These are phyloP conservation scores for Isichthys henryi DNA, from an alignment of 2,113 vertebrate genomes.

Conservation along the genomic window DNA sequence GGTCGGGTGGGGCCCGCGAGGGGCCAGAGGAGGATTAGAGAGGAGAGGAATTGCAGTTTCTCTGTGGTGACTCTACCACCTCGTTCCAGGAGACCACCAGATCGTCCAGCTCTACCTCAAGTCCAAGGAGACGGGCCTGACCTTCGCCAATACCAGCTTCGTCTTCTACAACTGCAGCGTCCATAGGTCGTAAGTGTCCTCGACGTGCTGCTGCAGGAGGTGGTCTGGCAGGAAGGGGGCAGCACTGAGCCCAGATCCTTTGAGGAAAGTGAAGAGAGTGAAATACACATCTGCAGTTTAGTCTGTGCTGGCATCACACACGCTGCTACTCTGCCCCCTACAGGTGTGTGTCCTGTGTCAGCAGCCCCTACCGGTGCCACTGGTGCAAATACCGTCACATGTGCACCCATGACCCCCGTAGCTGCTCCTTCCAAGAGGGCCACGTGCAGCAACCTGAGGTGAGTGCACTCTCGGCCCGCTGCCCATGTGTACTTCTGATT, in stretches of 20 bases:
- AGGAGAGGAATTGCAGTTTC: not conserved
- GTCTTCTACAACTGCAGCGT: conserved; percentile 99
- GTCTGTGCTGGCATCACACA: not conserved
- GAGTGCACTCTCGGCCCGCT: conserved; percentile 45
- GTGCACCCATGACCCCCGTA: conserved; percentile 89
- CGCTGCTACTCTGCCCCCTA: not conserved
- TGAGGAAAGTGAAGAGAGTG: not conserved
- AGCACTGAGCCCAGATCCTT: not conserved
- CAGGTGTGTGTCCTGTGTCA: conserved; percentile 91
- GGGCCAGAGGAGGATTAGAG: not conserved
- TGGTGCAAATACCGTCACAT: conserved; percentile 98
- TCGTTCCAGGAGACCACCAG: conserved; percentile 81
- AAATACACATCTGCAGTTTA: not conserved
- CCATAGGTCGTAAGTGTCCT: conserved; percentile 88
- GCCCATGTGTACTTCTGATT: not conserved
- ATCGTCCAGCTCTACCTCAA: conserved; percentile 94
- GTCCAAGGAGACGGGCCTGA: conserved; percentile 94
- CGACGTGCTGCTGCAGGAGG: not conserved
- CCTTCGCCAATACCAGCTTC: conserved; percentile 93
- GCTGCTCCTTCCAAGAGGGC: conserved; percentile 94
- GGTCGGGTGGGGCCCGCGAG: not conserved
- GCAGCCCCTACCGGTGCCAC: conserved; percentile 90
- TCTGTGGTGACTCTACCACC: not conserved
- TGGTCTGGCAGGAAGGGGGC: not conserved
- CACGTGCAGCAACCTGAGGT: conserved; percentile 89